A percentile compares a stretch with the other conserved stretches of the same genome.
phyloP scores from a whole-genome alignment of 64 coral and sea anemone genomes.

The Montipora capricornis region DNA sequence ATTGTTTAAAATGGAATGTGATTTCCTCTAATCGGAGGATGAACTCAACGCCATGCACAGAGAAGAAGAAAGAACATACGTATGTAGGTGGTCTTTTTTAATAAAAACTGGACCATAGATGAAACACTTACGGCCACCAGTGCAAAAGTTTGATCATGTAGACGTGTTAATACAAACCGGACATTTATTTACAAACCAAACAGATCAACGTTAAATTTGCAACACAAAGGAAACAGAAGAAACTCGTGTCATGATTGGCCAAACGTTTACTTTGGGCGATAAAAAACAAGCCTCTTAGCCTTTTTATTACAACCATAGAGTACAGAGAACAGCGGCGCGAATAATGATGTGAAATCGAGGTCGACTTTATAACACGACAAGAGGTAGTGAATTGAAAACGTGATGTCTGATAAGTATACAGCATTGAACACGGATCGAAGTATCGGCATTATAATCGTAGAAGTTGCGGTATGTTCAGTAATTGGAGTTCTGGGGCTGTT shows the following conservation, averaged over 20 bases:
- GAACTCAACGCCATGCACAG: too few relatives aligned
- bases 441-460: background rate
- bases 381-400: background rate
- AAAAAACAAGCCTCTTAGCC: background rate
- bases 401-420: background rate
- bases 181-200: slow-evolving; percentile 2
- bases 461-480: background rate
- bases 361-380: background rate
- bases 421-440: background rate
- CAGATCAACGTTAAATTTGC: background rate
- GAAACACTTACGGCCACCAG: too few relatives aligned
- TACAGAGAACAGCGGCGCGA: background rate
- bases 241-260: background rate
- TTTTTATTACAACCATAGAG: background rate
- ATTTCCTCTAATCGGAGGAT: too few relatives aligned
- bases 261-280: background rate
- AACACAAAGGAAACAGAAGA: background rate
- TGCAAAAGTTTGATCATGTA: background rate
- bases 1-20: background rate
- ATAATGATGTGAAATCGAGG: too few relatives aligned
- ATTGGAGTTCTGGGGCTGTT: slow-evolving; percentile 6
- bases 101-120: too few relatives aligned
- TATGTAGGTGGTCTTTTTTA: too few relatives aligned
- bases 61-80: too few relatives aligned
- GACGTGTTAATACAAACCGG: background rate